Evolutionary conservation across 2,797 vertebrate species (phyloP).

Genomic region (Aulostomus chinensis): DNA sequence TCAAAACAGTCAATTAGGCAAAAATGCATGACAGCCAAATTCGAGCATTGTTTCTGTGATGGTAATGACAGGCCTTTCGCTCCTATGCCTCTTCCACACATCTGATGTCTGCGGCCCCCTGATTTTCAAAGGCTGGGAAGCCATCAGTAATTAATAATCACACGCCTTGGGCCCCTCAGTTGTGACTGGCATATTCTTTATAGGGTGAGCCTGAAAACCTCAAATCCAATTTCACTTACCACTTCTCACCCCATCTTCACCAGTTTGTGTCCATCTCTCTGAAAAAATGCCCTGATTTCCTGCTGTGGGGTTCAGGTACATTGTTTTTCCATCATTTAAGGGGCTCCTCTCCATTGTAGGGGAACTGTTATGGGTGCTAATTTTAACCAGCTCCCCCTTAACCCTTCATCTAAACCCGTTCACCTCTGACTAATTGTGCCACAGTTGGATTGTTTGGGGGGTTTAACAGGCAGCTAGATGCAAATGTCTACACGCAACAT

Average conservation of each 20-base stretch:
- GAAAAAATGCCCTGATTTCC: slow-evolving; percentile 14
- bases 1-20: slow-evolving; percentile 83
- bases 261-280: slow-evolving; percentile 9
- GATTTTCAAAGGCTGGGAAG: slow-evolving; percentile 70
- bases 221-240: slow-evolving; percentile 48
- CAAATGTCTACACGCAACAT: slow-evolving; percentile 58
- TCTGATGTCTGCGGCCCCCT: slow-evolving; percentile 62
- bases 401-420: slow-evolving; percentile 44
- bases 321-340: slow-evolving; percentile 39
- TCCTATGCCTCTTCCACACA: slow-evolving; percentile 60
- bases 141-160: slow-evolving; percentile 74
- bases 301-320: slow-evolving; percentile 41
- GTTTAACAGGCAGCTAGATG: slow-evolving; percentile 9
- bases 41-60: slow-evolving; percentile 78
- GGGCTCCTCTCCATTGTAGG: slow-evolving; percentile 33
- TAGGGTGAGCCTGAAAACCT: slow-evolving; percentile 40
- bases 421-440: slow-evolving; percentile 52
- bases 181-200: slow-evolving; percentile 61
- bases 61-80: slow-evolving; percentile 71
- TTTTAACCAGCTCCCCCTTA: slow-evolving; percentile 26
- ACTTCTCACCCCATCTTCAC: slow-evolving; percentile 17
- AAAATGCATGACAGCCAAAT: slow-evolving; percentile 83
- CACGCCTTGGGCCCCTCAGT: slow-evolving; percentile 57
- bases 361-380: slow-evolving; percentile 13
- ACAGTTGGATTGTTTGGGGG: slow-evolving; percentile 20